Percentiles rank a stretch among this genome's conserved stretches.
These are phyloP conservation scores for Pheosia gnoma DNA, from an alignment of 2,888 invertebrate species.

Conservation along the genomic window DNA sequence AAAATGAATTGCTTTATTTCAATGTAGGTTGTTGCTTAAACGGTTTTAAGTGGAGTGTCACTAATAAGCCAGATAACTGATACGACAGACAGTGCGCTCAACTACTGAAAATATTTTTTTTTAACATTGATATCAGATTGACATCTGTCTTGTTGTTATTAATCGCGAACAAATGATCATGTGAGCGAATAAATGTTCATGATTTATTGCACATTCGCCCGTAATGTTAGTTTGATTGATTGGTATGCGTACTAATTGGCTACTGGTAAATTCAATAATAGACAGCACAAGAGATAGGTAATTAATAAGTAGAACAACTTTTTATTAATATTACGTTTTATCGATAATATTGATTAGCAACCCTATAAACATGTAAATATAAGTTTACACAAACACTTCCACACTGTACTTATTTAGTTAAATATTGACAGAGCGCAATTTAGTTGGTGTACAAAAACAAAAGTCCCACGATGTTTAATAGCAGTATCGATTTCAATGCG, in stretches of 20 bases:
- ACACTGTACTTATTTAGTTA: slow-evolving; percentile 32
- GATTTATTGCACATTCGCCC: slow-evolving; percentile 1
- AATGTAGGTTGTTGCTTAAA: slow-evolving; percentile 28
- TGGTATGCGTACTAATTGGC: slow-evolving; percentile 3
- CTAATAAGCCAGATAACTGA: slow-evolving; percentile 28
- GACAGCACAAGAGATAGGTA: not conserved
- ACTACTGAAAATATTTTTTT: slow-evolving; percentile 33
- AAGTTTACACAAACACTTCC: slow-evolving; percentile 7
- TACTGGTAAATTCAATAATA: not conserved
- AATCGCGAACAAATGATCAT: slow-evolving; percentile 21
- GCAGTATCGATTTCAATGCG: slow-evolving; percentile 63
- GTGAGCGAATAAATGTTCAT: slow-evolving; percentile 7
- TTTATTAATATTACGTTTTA: not conserved
- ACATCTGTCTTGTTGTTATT: slow-evolving; percentile 32
- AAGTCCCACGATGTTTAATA: slow-evolving; percentile 49
- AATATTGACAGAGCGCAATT: slow-evolving; percentile 36
- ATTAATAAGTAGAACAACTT: too few species aligned
- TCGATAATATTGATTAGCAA: not conserved
- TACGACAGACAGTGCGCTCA: slow-evolving; percentile 21
- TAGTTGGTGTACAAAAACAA: slow-evolving; percentile 47
- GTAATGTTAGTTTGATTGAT: slow-evolving; percentile 7
- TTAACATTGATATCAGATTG: slow-evolving; percentile 25
- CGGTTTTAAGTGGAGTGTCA: slow-evolving; percentile 39
- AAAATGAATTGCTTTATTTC: slow-evolving; percentile 14
- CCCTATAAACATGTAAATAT: slow-evolving; percentile 3